A percentile compares a stretch with the other conserved stretches of the same genome.
Evolutionary conservation across 1,140 invertebrate species (phyloP).

Genomic region (Drosophila nannoptera): DNA sequence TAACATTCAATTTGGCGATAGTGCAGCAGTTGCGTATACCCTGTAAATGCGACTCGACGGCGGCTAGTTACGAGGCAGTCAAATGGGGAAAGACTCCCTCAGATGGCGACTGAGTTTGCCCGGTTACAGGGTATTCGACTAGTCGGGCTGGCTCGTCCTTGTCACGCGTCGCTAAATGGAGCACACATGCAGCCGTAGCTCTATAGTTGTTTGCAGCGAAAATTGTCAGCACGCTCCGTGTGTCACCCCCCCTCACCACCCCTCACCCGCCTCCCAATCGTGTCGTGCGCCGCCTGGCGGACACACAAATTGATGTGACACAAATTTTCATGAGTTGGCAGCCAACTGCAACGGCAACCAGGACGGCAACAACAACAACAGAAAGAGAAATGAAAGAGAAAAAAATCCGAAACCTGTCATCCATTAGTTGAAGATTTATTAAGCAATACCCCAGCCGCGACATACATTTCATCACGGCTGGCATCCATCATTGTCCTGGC

Average conservation of each 20-base stretch:
- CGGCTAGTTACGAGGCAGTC: no score
- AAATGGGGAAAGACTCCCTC: no score
- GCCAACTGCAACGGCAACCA: neutral
- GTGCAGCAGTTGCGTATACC: conserved; percentile 54
- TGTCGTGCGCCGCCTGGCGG: neutral
- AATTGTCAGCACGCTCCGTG: neutral
- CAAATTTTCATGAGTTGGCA: conserved; percentile 50
- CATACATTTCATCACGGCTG: conserved; percentile 4
- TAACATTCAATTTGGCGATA: conserved; percentile 68
- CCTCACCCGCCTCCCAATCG: no score
- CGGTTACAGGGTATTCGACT: no score
- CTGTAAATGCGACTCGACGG: no score
- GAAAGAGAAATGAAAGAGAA: conserved; percentile 16
- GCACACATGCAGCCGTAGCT: no score
- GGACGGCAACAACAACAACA: neutral
- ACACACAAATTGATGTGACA: conserved; percentile 64
- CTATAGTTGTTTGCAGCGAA: no score
- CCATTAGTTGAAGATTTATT: conserved; percentile 58
- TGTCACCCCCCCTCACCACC: neutral
- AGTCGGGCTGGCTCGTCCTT: no score
- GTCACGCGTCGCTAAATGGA: no score
- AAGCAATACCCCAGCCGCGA: conserved; percentile 36
- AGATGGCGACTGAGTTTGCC: no score
- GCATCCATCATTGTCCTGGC: conserved; percentile 17
- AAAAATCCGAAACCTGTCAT: conserved; percentile 61